Evolutionary conservation across 1,140 invertebrate genomes (phyloP).

Genomic region (Drosophila pachea): DNA sequence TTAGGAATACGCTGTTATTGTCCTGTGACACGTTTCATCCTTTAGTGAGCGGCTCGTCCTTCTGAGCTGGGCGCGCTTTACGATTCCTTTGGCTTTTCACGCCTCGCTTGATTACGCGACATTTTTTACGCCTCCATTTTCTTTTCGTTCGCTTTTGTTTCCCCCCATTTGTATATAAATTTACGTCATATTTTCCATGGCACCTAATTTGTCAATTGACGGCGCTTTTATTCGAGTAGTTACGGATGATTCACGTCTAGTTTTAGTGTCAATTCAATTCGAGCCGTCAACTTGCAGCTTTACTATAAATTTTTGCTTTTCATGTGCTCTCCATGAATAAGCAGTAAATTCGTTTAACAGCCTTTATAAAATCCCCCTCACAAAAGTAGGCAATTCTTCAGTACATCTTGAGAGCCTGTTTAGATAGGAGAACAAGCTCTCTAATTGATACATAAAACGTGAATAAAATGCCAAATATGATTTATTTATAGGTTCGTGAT

Average conservation of each 20-base stretch:
- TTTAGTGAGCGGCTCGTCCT: constrained; percentile 36
- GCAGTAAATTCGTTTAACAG: constrained; percentile 2
- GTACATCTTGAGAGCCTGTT: neutral
- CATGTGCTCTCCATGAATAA: neutral
- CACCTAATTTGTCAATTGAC: constrained; percentile 12
- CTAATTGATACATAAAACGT: no score
- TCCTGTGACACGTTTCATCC: constrained; percentile 35
- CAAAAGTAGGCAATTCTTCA: neutral
- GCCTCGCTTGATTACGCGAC: constrained; percentile 35
- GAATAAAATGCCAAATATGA: no score
- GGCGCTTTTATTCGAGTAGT: constrained; percentile 16
- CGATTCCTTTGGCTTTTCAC: constrained; percentile 17
- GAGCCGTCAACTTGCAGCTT: neutral
- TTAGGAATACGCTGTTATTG: constrained; percentile 29
- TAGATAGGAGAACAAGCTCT: no score
- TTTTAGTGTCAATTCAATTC: constrained; percentile 25
- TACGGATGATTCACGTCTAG: constrained; percentile 11
- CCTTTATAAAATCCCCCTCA: neutral
- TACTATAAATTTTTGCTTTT: constrained; percentile 3
- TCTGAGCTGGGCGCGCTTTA: constrained; percentile 19
- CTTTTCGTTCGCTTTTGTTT: constrained; percentile 21
- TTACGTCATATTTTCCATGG: neutral
- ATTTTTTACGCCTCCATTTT: constrained; percentile 41
- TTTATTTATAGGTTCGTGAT: no score
- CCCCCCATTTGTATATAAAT: constrained; percentile 3